Percentiles rank a stretch among this genome's conserved stretches.
These are phyloP conservation scores for Malthinus flaveolus DNA, from an alignment of 2,888 invertebrate species.

Conservation along the genomic window DNA sequence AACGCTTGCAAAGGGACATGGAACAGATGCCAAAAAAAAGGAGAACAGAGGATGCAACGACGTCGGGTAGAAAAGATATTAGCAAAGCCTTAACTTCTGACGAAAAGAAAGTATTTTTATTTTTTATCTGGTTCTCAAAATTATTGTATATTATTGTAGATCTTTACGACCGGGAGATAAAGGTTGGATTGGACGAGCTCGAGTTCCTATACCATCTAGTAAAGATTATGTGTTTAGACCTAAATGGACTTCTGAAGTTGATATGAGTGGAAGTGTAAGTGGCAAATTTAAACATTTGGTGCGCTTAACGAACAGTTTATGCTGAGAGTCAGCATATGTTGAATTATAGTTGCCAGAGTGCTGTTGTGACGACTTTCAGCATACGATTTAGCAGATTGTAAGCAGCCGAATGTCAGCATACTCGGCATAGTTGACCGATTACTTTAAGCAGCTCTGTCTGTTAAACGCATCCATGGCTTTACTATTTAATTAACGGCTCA, in stretches of 20 bases:
- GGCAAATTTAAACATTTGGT: too few relatives aligned
- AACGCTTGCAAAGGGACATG: constrained; percentile 89
- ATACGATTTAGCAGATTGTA: too few relatives aligned
- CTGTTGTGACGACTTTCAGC: too few relatives aligned
- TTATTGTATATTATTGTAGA: constrained; percentile 51
- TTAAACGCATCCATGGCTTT: too few relatives aligned
- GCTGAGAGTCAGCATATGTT: too few relatives aligned
- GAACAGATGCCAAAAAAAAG: constrained; percentile 75
- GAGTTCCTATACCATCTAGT: constrained; percentile 92
- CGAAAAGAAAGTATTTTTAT: constrained; percentile 57
- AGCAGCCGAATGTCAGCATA: too few relatives aligned
- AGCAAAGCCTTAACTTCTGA: constrained; percentile 65
- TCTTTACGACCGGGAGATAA: constrained; percentile 88
- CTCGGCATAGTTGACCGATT: too few relatives aligned
- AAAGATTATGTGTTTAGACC: constrained; percentile 97
- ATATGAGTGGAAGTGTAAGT: constrained; percentile 77
- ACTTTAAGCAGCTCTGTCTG: too few relatives aligned
- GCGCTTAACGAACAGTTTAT: too few relatives aligned
- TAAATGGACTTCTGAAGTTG: constrained; percentile 85
- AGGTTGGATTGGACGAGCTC: constrained; percentile 92
- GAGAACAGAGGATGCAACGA: constrained; percentile 56
- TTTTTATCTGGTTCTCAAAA: neutral
- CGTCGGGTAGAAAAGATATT: constrained; percentile 61
- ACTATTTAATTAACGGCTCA: too few relatives aligned
- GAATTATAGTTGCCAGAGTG: too few relatives aligned